These are phyloP conservation scores for Sus scrofa DNA, from an alignment of 2,113 vertebrate species.

Conservation along the genomic window DNA sequence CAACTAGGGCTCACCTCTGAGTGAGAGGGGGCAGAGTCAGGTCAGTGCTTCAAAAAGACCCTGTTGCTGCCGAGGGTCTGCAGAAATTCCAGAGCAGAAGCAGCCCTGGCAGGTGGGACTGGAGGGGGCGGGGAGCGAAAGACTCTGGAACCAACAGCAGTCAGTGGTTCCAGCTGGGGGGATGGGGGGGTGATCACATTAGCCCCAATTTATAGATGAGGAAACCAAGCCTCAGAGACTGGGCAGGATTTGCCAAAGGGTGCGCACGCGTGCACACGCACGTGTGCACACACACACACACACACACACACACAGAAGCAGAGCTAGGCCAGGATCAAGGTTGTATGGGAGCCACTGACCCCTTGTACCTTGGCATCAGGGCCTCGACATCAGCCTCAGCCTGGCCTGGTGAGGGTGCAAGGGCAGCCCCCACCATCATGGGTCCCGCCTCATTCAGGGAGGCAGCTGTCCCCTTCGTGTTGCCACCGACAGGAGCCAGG, in stretches of 20 bases:
- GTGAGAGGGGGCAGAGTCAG: neutral
- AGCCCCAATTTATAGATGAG: neutral
- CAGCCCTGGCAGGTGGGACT: accelerated
- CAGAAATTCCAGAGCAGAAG: neutral
- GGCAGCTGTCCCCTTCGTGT: slow-evolving; percentile 55
- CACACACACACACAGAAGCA: neutral
- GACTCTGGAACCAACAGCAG: accelerated
- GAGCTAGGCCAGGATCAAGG: neutral
- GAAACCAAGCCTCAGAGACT: neutral
- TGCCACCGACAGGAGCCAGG: slow-evolving; percentile 54
- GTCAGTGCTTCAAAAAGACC: neutral
- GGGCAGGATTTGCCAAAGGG: neutral
- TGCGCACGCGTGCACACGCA: too few relatives aligned
- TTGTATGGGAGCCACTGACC: neutral
- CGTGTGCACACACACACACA: too few relatives aligned
- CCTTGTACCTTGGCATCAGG: neutral
- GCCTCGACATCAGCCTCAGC: neutral
- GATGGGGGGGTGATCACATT: accelerated
- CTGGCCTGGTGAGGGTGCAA: neutral
- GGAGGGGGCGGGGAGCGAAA: neutral
- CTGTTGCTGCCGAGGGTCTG: neutral
- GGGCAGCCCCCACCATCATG: neutral
- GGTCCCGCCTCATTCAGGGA: neutral
- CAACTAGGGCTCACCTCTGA: neutral
- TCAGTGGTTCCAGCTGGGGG: neutral